These are phyloP conservation scores for Elaphurus davidianus DNA, from an alignment of 2,113 vertebrate genomes.

Conservation along the genomic window DNA sequence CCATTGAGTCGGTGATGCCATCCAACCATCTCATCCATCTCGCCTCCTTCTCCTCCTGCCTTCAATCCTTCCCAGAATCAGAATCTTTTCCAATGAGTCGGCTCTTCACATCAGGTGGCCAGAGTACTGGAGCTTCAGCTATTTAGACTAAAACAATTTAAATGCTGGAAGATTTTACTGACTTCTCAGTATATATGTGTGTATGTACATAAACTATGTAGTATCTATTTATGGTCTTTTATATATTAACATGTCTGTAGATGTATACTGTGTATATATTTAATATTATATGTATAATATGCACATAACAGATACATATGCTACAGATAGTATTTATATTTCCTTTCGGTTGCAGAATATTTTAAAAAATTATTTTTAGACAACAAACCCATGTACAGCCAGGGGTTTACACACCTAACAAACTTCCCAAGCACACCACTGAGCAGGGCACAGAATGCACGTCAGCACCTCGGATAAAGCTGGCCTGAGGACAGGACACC, in stretches of 20 bases:
- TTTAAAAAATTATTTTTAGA: neutral
- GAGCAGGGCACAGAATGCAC: fast-evolving
- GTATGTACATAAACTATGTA: neutral
- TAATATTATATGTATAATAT: neutral
- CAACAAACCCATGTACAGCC: neutral
- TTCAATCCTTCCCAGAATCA: neutral
- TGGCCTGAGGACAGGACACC: fast-evolving
- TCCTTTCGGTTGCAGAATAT: neutral
- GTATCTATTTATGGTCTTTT: neutral
- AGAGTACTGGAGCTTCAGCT: neutral
- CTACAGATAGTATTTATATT: neutral
- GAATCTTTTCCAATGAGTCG: neutral
- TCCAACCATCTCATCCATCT: neutral
- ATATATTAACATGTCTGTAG: fast-evolving
- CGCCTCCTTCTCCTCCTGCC: neutral
- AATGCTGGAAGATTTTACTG: neutral
- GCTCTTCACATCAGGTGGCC: neutral
- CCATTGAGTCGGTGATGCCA: neutral
- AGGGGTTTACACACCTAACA: fast-evolving
- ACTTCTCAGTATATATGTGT: neutral
- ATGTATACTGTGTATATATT: no score
- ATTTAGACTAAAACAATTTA: neutral
- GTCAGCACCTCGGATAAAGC: fast-evolving
- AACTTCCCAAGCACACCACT: fast-evolving
- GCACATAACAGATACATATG: neutral